These are phyloP conservation scores for Mythimna vitellina DNA, from an alignment of 2,888 invertebrate genomes.

Conservation along the genomic window DNA sequence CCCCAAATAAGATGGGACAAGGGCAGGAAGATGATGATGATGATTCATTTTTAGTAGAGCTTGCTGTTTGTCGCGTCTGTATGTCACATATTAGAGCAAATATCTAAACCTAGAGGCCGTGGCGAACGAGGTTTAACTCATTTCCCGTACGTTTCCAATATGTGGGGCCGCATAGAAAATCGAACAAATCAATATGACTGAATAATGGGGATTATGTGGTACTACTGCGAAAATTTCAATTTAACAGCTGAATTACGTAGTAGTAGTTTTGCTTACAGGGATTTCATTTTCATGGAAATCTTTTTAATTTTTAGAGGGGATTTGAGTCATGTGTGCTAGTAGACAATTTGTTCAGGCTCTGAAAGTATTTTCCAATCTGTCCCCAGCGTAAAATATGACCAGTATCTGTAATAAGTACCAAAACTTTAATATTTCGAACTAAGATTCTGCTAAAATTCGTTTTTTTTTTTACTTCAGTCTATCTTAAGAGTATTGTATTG, in stretches of 20 bases:
- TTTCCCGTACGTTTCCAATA: conserved; percentile 86
- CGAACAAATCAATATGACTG: conserved; percentile 75
- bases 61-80: conserved; percentile 52
- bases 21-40: too few relatives aligned
- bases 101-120: conserved; percentile 80
- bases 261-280: conserved; percentile 6
- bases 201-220: conserved; percentile 76
- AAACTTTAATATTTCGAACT: too few relatives aligned
- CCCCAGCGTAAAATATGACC: not conserved
- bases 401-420: not conserved
- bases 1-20: too few relatives aligned
- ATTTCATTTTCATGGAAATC: not conserved
- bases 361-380: not conserved
- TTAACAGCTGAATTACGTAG: conserved; percentile 17
- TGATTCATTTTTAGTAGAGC: not conserved
- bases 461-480: too few relatives aligned
- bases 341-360: conserved; percentile 4
- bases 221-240: conserved; percentile 72
- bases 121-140: conserved; percentile 88
- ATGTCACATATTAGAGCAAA: conserved; percentile 77
- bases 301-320: not conserved
- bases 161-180: conserved; percentile 81
- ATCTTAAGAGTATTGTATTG: too few relatives aligned
- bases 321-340: not conserved
- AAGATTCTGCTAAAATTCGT: too few relatives aligned